Evolutionary conservation across 2,888 invertebrate species (phyloP), one percentile per base, ranked within the genome.

Genomic region (Eudasyphora cyanicolor): DNA sequence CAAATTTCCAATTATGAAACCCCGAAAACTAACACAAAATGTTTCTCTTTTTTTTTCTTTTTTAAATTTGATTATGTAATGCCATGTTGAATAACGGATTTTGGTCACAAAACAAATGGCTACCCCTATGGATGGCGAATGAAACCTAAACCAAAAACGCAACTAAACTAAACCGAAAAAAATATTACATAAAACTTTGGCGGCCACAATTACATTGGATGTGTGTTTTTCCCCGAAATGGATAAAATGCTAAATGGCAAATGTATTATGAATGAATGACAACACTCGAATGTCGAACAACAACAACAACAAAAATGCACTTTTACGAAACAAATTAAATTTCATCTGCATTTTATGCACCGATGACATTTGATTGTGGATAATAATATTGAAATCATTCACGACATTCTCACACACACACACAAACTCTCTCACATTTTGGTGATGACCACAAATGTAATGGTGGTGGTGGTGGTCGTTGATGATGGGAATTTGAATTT

Each of bases 31-130:
- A 49, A 76, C 51, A 70, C 27, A 14, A 77, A 60, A 1, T 76
- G 77, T 82, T 75, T 84, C 78, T 80, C 67, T 81, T 79, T 84
- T 81, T 73, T 82, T 78, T 83, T 85, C 78, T 77, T 67, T 83
- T 86, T 86, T 5, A 38, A 19, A 64, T 32, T 57, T 57, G 12
- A 57, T 57, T 57, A 10, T 57, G 10, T 14, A 57, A 57, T 51
- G 19, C 21, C 21, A 21, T 51, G 21, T 21, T 24, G 6, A 2
- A 51, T 24, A 6, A 2, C 57, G 27, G 57, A 27, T n/a, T n/a
- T n/a, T 45, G 38, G 45, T 2, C 7, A 45, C 2, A 8, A 38
- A 38, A 8, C n/a, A 14, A 45, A 45, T n/a, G n/a, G 45, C n/a
- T 2, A n/a, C 14, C 14, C 45, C n/a, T n/a, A n/a, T n/a, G n/a